Conservation (phyloP, 2,888 invertebrate species). For the Acleris holmiana region DNA sequence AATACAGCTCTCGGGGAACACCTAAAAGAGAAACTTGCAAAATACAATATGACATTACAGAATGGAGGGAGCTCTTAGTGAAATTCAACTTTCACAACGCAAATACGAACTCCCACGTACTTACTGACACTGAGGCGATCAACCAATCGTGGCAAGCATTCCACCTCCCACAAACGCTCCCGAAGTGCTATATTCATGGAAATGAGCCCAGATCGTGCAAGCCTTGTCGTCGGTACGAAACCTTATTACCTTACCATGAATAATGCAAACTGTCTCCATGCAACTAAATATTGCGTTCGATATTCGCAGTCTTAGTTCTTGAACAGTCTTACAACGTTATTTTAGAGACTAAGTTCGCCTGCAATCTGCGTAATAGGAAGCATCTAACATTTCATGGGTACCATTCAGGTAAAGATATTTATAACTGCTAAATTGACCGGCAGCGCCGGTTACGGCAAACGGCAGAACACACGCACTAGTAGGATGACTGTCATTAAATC, state of each 20-base stretch:
- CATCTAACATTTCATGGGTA: conserved; percentile 14
- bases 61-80: conserved; percentile 52
- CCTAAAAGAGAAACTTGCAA: conserved; percentile 51
- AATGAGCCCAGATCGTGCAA: conserved; percentile 52
- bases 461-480: conserved; percentile 48
- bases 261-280: conserved; percentile 57
- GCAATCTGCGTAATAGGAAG: conserved; percentile 12
- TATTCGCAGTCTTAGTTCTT: conserved; percentile 24
- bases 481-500: conserved; percentile 54
- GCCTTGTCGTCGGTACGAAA: conserved; percentile 53
- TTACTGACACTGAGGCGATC: conserved; percentile 44
- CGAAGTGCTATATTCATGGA: conserved; percentile 56
- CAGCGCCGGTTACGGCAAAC: conserved; percentile 66
- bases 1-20: background rate
- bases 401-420: conserved; percentile 25
- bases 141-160: conserved; percentile 53
- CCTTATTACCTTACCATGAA: conserved; percentile 61
- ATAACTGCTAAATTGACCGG: conserved; percentile 33
- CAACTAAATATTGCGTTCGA: conserved; percentile 28
- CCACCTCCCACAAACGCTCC: conserved; percentile 44
- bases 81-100: conserved; percentile 76
- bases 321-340: conserved; percentile 20
- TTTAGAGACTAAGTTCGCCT: conserved; percentile 9
- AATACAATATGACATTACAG: conserved; percentile 39
- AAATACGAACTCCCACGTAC: conserved; percentile 46